Percentiles rank a stretch among this genome's conserved stretches.
Conservation (phyloP, 2,888 invertebrate genomes). For the Conus canariensis region DNA sequence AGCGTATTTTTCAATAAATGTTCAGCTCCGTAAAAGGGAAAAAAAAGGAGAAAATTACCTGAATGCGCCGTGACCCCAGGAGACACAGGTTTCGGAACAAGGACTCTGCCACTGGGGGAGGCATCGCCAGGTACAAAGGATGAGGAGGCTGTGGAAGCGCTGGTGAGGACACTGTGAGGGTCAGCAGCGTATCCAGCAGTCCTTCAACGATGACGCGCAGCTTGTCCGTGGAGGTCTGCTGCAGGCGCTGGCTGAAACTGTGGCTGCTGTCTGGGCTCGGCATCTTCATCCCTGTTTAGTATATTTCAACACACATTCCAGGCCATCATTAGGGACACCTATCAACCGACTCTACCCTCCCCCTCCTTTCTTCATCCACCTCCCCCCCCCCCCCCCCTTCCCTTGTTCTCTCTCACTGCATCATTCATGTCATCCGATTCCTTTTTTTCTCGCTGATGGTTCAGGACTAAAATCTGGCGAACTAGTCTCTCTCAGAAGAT, state of each 20-base stretch:
- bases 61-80: constrained; percentile 88
- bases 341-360: background rate
- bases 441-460: too few species aligned
- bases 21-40: background rate
- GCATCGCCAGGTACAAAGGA: constrained; percentile 71
- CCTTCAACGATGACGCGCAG: constrained; percentile 89
- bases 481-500: too few species aligned
- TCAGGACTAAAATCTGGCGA: too few species aligned
- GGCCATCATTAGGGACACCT: background rate
- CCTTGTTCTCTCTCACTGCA: too few species aligned
- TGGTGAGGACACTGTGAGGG: constrained; percentile 67
- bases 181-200: constrained; percentile 88
- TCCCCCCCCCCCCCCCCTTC: too few species aligned
- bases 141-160: constrained; percentile 78
- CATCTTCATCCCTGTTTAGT: constrained; percentile 59
- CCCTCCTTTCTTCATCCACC: too few species aligned
- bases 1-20: too few species aligned
- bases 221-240: constrained; percentile 88
- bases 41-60: constrained; percentile 74
- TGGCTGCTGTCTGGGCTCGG: constrained; percentile 51
- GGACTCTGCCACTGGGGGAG: constrained; percentile 79
- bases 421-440: too few species aligned
- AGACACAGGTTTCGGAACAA: constrained; percentile 88
- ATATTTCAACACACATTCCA: background rate
- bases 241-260: constrained; percentile 79